A percentile compares a stretch with the other conserved stretches of the same genome.
These are phyloP conservation scores for Acanthisitta chloris DNA, from an alignment of 2,113 vertebrate genomes.

Conservation along the genomic window DNA sequence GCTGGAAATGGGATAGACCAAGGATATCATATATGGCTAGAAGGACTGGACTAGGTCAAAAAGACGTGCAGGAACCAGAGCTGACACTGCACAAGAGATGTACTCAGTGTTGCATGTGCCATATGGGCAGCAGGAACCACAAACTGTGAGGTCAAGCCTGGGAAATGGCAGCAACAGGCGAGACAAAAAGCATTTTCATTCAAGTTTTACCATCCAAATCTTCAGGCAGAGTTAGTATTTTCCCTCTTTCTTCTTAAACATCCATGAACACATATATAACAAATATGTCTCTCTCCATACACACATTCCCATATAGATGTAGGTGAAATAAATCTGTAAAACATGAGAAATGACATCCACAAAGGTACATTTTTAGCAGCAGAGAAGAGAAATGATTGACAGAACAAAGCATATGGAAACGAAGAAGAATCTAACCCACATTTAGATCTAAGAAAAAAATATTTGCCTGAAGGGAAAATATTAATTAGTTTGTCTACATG, in stretches of 20 bases:
- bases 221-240: not conserved
- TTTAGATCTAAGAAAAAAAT: conserved; percentile 97
- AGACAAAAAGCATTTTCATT: not conserved
- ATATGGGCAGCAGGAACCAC: conserved; percentile 8
- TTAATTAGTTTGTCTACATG: conserved; percentile 97
- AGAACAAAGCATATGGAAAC: conserved; percentile 92
- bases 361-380: conserved; percentile 82
- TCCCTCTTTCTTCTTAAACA: conserved; percentile 42
- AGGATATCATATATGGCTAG: not conserved
- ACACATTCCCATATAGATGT: conserved; percentile 51
- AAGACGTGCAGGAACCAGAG: not conserved
- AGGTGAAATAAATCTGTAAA: conserved; percentile 71
- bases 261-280: conserved; percentile 52
- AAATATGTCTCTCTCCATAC: conserved; percentile 55
- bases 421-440: conserved; percentile 88
- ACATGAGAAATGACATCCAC: conserved; percentile 68
- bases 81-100: not conserved
- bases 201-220: not conserved
- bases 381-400: conserved; percentile 84
- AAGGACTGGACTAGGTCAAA: not conserved
- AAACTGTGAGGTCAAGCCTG: conserved; percentile 19
- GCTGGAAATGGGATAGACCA: not conserved
- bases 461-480: conserved; percentile 95
- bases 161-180: conserved; percentile 24
- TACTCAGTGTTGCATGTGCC: not conserved